Evolutionary conservation across 2,888 invertebrate genomes (phyloP), one percentile per base, ranked within the genome.

Genomic region (Lasioglossum oenotherae): DNA sequence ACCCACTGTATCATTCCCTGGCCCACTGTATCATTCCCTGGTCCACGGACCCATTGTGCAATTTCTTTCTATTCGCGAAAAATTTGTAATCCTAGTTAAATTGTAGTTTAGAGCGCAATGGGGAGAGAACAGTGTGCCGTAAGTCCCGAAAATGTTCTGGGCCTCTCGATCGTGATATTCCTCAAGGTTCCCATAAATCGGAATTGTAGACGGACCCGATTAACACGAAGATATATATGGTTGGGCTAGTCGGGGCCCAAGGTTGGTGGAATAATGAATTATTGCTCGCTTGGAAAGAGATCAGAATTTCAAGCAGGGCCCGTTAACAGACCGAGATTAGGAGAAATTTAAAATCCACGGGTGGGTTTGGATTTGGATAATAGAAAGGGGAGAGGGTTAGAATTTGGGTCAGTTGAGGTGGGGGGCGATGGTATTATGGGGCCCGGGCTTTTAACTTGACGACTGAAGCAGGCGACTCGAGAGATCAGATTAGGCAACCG

Each of bases 241-340:
- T 71, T 41, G 31, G 76, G 44, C 12, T 12, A 19, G 64, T 31
- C 31, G 31, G 64, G 64, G 16, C 12, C 31, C 57, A 23, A 67
- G 31, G 46, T 5, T 23, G 64, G 6, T 46, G 31, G 46, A 67
- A 67, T 77, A 67, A 49, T 35, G 76, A 46, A n/a, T 46, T n/a
- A 44, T 64, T 35, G 46, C n/a, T 35, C 46, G 64, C n/a, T 4
- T 31, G 41, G 19, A 60, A 75, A 35, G 76, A 46, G 46, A 77
- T 77, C 35, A 60, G 76, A 77, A 67, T 77, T 77, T 77, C 44
- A 67, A 77, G 44, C 46, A 46, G 46, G 4, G 35, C 44, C 46
- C 6, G 44, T 77, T 77, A 57, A 12, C 23, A 46, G 35, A 31
- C 31, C 27, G 41, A 76, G 76, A 77, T 77, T 64, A 46, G 41